Evolutionary conservation across 2,113 vertebrate genomes (phyloP), one percentile per base, ranked within the genome.

Genomic region (Probosciger aterrimus): DNA sequence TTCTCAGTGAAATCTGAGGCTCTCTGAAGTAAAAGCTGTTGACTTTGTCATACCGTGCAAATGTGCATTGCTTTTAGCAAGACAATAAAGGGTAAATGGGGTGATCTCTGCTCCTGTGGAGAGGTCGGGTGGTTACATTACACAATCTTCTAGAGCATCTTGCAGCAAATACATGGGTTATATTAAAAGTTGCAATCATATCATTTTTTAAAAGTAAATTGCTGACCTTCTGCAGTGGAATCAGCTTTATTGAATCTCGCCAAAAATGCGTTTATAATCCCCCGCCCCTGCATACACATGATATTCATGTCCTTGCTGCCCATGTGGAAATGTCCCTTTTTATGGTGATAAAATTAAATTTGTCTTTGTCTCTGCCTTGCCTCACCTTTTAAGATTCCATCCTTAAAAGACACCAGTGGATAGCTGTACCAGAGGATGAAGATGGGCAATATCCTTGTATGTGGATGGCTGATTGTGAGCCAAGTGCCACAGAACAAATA

Each of bases 211-310:
- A 94, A 97, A 98, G 97, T 97, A 98, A 98, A 98, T 98, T 98
- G 98, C 98, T 98, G 98, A 98, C 98, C 98, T 98, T 98, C 98
- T 98, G 98, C 98, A 98, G 98, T 97, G 95, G 98, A 98, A 98
- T 98, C 97, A 98, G 98, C 97, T 98, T 98, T 98, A 98, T 98
- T 98, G 98, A 98, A 98, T 99, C 98, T 98, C 97, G 64, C 98
- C 97, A 98, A 98, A 98, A 98, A 98, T 97, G 97, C 96, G 97
- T 97, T 98, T 97, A 98, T 97, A 97, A 97, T 97, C 96, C 95
- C 95, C 94, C 81, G 47, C 86, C 85, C 83, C 78, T 41, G 82
- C 96, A 97, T 97, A 94, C 97, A 97, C 96, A 97, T 95, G 97
- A 97, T 98, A 97, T 97, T 97, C 98, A 98, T 98, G 98, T 98